Percentiles rank a stretch among this genome's conserved stretches.
Conservation (phyloP, 1,140 invertebrate species). For the Spodoptera frugiperda region DNA sequence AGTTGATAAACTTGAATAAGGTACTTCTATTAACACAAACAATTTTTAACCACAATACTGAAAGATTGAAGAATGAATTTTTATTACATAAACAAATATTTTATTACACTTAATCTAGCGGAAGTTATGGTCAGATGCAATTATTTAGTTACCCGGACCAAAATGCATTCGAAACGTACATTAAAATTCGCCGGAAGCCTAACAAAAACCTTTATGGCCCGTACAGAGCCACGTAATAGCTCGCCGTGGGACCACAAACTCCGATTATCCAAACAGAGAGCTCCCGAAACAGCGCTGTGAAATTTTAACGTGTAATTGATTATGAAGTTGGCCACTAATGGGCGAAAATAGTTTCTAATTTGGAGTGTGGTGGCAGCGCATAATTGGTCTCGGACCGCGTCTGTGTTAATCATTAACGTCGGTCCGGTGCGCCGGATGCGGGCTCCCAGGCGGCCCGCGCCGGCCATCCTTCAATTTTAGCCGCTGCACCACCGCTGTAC, state of each 20-base stretch:
- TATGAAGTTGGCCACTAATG: constrained; percentile 85
- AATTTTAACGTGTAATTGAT: constrained; percentile 86
- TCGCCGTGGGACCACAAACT: constrained; percentile 85
- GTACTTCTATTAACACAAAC: not conserved
- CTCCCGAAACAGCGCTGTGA: constrained; percentile 80
- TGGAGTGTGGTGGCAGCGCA: constrained; percentile 73
- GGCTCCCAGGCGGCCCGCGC: constrained; percentile 61
- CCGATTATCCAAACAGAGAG: constrained; percentile 82
- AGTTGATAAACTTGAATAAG: not conserved
- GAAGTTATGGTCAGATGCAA: constrained; percentile 33
- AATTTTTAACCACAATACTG: no score
- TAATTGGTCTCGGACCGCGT: constrained; percentile 82
- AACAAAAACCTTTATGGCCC: constrained; percentile 82
- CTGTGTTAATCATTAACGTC: constrained; percentile 81
- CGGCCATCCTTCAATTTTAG: constrained; percentile 70
- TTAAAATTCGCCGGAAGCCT: constrained; percentile 78
- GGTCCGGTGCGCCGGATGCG: constrained; percentile 57
- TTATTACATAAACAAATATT: not conserved
- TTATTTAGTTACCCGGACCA: constrained; percentile 56
- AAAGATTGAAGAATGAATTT: not conserved
- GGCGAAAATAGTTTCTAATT: constrained; percentile 86
- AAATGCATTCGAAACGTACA: constrained; percentile 76
- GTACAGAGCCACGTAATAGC: constrained; percentile 74
- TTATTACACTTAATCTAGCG: not conserved
- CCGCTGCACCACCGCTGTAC: constrained; percentile 23